A percentile compares a stretch with the other conserved stretches of the same genome.
Conservation (phyloP, 2,113 vertebrate species). For the Epinephelus lanceolatus region DNA sequence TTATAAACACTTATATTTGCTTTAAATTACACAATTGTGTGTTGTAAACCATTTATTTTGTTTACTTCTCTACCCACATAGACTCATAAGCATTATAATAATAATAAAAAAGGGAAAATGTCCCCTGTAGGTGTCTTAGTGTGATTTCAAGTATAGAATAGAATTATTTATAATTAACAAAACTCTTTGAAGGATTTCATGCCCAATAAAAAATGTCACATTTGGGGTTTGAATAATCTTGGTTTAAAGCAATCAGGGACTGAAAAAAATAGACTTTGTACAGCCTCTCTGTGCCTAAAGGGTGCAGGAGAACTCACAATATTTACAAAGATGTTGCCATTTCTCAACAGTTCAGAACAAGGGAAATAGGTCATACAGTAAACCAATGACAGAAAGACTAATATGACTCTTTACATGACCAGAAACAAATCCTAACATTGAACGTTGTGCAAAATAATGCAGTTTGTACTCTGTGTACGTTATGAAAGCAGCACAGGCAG, state of each 20-base stretch:
- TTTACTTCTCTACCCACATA: not conserved
- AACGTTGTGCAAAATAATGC: not conserved
- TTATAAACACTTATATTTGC: not conserved
- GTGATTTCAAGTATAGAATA: slow-evolving; percentile 3
- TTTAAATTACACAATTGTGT: too few species aligned
- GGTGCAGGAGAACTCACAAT: not conserved
- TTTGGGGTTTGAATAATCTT: slow-evolving; percentile 1
- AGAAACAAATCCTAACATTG: not conserved
- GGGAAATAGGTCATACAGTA: slow-evolving; percentile 7
- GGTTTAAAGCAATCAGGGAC: not conserved
- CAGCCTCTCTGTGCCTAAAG: not conserved
- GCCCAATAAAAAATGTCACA: not conserved
- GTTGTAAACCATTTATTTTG: not conserved
- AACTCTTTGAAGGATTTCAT: slow-evolving; percentile 15
- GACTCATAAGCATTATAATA: not conserved
- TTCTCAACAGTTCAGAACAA: not conserved
- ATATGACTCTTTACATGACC: not conserved
- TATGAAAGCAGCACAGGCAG: not conserved
- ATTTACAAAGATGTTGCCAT: not conserved
- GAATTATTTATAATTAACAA: not conserved
- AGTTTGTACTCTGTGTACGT: not conserved
- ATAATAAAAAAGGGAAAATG: not conserved
- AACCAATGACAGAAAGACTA: slow-evolving; percentile 1
- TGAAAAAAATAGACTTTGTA: not conserved
- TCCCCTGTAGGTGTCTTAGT: not conserved